These are phyloP conservation scores for Notiomystis cincta DNA, from an alignment of 2,113 vertebrate genomes.

Conservation along the genomic window DNA sequence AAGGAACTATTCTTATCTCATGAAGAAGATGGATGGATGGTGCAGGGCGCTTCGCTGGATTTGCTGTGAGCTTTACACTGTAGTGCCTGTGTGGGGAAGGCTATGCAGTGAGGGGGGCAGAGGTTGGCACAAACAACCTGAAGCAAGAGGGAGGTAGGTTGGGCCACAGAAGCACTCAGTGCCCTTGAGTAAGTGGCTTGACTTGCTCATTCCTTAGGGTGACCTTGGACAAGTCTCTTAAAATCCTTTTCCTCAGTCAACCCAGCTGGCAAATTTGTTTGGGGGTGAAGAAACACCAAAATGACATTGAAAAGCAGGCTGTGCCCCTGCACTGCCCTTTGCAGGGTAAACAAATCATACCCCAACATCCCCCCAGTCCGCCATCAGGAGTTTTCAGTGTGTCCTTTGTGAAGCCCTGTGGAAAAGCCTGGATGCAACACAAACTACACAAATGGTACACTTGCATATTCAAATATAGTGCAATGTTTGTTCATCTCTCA, in stretches of 20 bases:
- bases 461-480: background rate
- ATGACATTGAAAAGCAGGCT: conserved; percentile 67
- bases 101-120: conserved; percentile 16
- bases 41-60: background rate
- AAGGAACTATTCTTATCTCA: conserved; percentile 51
- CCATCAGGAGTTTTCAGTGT: background rate
- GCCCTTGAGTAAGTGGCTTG: conserved; percentile 70
- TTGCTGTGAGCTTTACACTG: conserved; percentile 65
- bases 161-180: background rate
- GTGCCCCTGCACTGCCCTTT: conserved; percentile 62
- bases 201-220: conserved; percentile 57
- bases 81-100: conserved; percentile 51
- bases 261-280: conserved; percentile 60
- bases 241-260: conserved; percentile 57
- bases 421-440: conserved; percentile 54
- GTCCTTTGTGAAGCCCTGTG: conserved; percentile 55
- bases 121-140: conserved; percentile 65
- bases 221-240: conserved; percentile 74
- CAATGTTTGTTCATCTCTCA: conserved; percentile 47
- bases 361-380: background rate
- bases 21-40: conserved; percentile 38
- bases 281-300: conserved; percentile 38
- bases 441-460: conserved; percentile 4
- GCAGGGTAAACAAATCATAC: conserved; percentile 60
- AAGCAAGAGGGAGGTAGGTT: conserved; percentile 31